Evolutionary conservation across 1,140 invertebrate genomes (phyloP).

Genomic region (Melitaea cinxia): DNA sequence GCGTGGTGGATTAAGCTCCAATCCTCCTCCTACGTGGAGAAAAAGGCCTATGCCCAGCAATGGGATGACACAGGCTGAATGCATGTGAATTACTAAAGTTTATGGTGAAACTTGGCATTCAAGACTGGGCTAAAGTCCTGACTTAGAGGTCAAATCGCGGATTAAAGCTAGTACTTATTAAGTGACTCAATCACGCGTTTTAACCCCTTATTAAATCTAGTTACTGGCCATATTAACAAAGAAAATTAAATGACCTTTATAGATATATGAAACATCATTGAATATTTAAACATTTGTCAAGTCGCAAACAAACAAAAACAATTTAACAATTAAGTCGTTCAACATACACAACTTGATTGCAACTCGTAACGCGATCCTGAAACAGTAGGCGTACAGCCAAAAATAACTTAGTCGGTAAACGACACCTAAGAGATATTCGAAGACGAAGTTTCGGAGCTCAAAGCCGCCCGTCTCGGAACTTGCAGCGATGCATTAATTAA

Average conservation of each 20-base stretch:
- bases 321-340: constrained; percentile 15
- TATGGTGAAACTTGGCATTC: too few species aligned
- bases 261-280: background rate
- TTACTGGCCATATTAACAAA: too few species aligned
- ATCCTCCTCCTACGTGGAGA: too few species aligned
- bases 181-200: too few species aligned
- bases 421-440: constrained; percentile 20
- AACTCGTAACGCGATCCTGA: constrained; percentile 21
- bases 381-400: constrained; percentile 30
- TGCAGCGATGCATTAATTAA: constrained; percentile 59
- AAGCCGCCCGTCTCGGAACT: constrained; percentile 41
- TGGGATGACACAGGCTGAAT: too few species aligned
- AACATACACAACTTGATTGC: constrained; percentile 17
- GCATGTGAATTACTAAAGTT: too few species aligned
- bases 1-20: too few species aligned
- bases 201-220: too few species aligned
- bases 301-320: background rate
- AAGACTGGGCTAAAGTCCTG: too few species aligned
- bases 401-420: constrained; percentile 34
- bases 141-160: too few species aligned
- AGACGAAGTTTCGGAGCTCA: constrained; percentile 25
- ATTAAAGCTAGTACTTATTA: too few species aligned
- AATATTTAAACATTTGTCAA: background rate
- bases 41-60: too few species aligned
- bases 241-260: background rate